A percentile compares a stretch with the other conserved stretches of the same genome.
Evolutionary conservation across 2,797 vertebrate species (phyloP).

Genomic region (Hydrolagus colliei): DNA sequence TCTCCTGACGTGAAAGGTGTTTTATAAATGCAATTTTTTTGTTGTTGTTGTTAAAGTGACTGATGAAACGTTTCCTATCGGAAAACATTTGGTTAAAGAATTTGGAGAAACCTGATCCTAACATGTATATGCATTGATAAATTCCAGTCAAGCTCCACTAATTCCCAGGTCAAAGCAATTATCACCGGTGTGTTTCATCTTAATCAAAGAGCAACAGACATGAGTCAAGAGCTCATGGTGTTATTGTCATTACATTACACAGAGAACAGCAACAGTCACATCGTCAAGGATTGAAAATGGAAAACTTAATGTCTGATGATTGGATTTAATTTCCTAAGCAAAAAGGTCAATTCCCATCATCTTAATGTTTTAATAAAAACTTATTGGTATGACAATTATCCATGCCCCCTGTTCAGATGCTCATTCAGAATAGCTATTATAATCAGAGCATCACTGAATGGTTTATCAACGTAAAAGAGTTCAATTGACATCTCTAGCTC

Average conservation of each 20-base stretch:
- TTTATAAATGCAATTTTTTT: too few species aligned
- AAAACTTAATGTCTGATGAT: not conserved
- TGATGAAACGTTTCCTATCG: not conserved
- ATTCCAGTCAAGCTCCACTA: not conserved
- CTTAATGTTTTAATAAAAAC: not conserved
- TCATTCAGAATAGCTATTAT: not conserved
- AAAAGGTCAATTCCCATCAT: not conserved
- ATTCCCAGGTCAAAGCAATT: not conserved
- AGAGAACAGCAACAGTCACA: not conserved
- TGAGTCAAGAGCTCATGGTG: not conserved
- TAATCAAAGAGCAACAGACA: not conserved
- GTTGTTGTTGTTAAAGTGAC: too few species aligned
- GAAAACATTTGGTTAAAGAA: not conserved
- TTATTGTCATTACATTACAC: not conserved
- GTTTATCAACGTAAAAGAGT: conserved; percentile 4
- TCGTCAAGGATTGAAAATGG: not conserved
- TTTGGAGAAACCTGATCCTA: not conserved
- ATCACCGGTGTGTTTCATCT: not conserved
- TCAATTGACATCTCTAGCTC: not conserved
- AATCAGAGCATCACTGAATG: not conserved
- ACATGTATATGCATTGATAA: not conserved
- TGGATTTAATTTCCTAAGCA: conserved; percentile 4
- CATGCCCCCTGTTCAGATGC: not conserved
- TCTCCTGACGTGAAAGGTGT: too few species aligned
- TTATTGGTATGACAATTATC: not conserved